These are phyloP conservation scores for Pachycephus smyrnensis DNA, from an alignment of 2,888 invertebrate genomes.

Conservation along the genomic window DNA sequence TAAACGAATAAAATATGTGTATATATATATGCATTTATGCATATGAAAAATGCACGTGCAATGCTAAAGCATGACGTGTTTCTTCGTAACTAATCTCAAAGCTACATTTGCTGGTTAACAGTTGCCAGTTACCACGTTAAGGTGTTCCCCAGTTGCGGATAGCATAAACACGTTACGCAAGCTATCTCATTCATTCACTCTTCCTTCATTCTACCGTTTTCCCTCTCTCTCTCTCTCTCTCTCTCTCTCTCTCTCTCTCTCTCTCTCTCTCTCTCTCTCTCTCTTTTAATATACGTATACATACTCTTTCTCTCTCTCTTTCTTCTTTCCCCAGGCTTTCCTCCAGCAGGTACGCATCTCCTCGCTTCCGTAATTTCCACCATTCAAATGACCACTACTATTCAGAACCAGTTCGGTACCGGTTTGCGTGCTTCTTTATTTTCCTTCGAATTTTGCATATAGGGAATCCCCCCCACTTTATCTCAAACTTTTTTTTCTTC, in stretches of 20 bases:
- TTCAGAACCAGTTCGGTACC: too few species aligned
- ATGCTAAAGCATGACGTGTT: neutral
- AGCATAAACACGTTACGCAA: conserved; percentile 49
- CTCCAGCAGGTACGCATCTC: conserved; percentile 1
- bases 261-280: conserved; percentile 17
- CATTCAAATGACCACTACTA: neutral
- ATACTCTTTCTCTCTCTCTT: neutral
- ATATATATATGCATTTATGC: neutral
- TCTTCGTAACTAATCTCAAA: neutral
- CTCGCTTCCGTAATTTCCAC: conserved; percentile 16
- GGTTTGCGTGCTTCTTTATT: too few species aligned
- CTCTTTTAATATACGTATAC: neutral
- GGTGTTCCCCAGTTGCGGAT: conserved; percentile 13
- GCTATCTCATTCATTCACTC: conserved; percentile 50
- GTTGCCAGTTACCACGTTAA: neutral
- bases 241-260: conserved; percentile 14
- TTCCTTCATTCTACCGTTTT: neutral
- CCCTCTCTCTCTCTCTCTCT: conserved; percentile 14
- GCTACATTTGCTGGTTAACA: neutral
- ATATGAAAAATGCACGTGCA: neutral
- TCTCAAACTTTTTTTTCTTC: too few species aligned
- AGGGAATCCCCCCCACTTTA: too few species aligned
- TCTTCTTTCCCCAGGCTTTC: neutral
- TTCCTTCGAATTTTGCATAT: too few species aligned
- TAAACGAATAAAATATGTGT: neutral